A percentile compares a stretch with the other conserved stretches of the same genome.
Conservation (phyloP, 2,113 vertebrate genomes). For the Copsychus sechellarum region DNA sequence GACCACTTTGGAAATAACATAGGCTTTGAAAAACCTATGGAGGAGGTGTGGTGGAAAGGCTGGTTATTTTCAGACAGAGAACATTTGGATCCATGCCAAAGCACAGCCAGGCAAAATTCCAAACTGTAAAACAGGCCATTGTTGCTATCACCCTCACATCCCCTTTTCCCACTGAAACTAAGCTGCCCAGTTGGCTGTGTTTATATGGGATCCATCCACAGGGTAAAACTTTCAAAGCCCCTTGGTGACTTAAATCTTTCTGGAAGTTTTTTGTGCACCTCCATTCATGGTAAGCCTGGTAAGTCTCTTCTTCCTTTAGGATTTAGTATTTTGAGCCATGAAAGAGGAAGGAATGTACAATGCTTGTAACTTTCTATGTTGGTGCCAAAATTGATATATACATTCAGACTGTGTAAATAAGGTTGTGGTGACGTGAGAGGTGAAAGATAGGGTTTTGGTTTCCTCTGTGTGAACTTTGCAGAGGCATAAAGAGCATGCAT, state of each 20-base stretch:
- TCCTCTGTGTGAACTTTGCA: not conserved
- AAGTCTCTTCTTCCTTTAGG: not conserved
- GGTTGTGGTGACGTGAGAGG: not conserved
- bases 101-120: not conserved
- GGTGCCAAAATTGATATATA: not conserved
- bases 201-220: not conserved
- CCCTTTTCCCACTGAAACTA: not conserved
- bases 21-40: not conserved
- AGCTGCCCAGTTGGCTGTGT: not conserved
- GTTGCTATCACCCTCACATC: not conserved
- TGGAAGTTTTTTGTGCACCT: not conserved
- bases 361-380: not conserved
- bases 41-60: not conserved
- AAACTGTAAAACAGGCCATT: not conserved
- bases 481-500: not conserved
- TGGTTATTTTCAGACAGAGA: not conserved
- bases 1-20: not conserved
- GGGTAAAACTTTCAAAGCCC: not conserved
- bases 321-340: not conserved
- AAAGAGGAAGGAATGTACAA: not conserved
- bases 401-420: not conserved
- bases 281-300: not conserved
- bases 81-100: not conserved
- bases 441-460: not conserved
- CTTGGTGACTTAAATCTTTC: not conserved